These are phyloP conservation scores for Machimus rusticus DNA, from an alignment of 2,888 invertebrate genomes.

Conservation along the genomic window DNA sequence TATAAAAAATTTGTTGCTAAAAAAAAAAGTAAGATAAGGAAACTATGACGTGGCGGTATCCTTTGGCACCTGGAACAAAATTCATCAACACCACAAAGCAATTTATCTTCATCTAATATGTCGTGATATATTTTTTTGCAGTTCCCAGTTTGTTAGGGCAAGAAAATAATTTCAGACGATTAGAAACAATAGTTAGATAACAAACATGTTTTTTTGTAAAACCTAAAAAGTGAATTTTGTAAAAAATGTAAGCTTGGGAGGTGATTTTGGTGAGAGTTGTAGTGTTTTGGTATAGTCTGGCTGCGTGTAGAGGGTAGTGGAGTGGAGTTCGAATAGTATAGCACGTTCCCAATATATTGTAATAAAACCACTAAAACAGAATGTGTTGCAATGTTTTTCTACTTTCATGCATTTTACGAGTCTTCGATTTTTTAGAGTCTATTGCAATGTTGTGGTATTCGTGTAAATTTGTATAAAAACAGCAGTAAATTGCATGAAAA, in stretches of 20 bases:
- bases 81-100: constrained; percentile 5
- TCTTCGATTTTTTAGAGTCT: neutral
- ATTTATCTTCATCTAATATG: constrained; percentile 17
- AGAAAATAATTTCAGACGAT: neutral
- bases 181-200: constrained; percentile 1
- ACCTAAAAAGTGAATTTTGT: neutral
- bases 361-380: neutral
- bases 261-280: neutral
- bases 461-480: neutral
- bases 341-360: neutral
- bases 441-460: neutral
- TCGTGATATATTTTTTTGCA: constrained; percentile 21
- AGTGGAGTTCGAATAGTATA: neutral
- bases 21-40: neutral
- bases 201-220: neutral
- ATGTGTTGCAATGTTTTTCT: neutral
- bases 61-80: constrained; percentile 18
- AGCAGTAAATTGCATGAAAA: constrained; percentile 5
- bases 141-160: neutral
- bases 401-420: neutral
- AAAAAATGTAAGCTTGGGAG: neutral
- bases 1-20: neutral
- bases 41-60: neutral
- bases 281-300: neutral
- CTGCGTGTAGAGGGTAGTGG: neutral